Conservation (phyloP, 2,888 invertebrate species). For the Philereme transversata region DNA sequence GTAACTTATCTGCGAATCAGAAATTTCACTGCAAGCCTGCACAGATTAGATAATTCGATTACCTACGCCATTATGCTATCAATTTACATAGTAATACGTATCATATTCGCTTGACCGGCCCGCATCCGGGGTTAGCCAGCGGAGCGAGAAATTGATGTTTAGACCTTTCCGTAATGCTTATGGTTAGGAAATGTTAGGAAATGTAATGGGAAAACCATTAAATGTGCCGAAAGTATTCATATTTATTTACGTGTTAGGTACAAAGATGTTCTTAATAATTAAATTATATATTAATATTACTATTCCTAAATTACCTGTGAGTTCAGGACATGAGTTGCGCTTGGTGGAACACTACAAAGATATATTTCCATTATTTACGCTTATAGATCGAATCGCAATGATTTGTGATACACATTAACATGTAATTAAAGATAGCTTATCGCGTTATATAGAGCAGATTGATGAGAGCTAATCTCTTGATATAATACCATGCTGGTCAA, state of each 20-base stretch:
- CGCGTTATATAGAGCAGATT: slow-evolving; percentile 6
- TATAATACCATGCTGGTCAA: slow-evolving; percentile 26
- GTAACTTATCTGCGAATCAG: slow-evolving; percentile 25
- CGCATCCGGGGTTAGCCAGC: slow-evolving; percentile 34
- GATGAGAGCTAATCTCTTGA: not conserved
- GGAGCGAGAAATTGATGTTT: slow-evolving; percentile 40
- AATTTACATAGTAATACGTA: slow-evolving; percentile 34
- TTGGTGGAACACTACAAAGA: too few species aligned
- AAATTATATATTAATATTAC: too few species aligned
- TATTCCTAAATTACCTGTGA: too few species aligned
- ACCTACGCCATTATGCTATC: slow-evolving; percentile 28
- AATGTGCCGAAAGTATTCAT: too few species aligned
- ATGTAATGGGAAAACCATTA: slow-evolving; percentile 1
- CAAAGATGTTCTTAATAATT: too few species aligned
- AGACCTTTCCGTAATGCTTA: slow-evolving; percentile 29
- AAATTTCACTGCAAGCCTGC: slow-evolving; percentile 23
- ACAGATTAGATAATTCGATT: slow-evolving; percentile 40
- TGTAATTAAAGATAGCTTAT: slow-evolving; percentile 20
- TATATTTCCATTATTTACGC: too few species aligned
- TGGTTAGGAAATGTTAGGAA: slow-evolving; percentile 26
- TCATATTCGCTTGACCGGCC: slow-evolving; percentile 24
- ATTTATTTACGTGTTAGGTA: too few species aligned
- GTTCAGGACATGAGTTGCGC: too few species aligned
- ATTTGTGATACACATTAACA: too few species aligned
- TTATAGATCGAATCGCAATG: too few species aligned